A percentile compares a stretch with the other conserved stretches of the same genome.
phyloP scores from a whole-genome alignment of 2,797 vertebrate genomes.

The Enteromius fasciolatus region DNA sequence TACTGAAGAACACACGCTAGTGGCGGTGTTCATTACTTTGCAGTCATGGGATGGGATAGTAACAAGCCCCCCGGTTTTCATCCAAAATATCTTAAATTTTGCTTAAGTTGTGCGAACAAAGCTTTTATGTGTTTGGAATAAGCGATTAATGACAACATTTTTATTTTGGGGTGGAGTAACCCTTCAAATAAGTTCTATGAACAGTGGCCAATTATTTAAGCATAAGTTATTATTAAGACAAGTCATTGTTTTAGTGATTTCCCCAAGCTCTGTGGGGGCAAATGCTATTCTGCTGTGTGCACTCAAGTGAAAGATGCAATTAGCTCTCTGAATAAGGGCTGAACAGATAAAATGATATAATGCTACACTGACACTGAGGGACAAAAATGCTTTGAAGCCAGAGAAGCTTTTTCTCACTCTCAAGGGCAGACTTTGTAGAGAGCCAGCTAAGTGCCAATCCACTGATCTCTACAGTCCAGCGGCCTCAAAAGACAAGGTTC shows the following conservation, averaged over 20 bases:
- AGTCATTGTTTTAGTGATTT: constrained; percentile 20
- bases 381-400: constrained; percentile 35
- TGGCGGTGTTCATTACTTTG: no score
- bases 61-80: no score
- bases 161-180: no score
- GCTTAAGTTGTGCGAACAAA: no score
- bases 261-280: constrained; percentile 6
- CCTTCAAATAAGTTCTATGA: not conserved
- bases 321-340: constrained; percentile 39
- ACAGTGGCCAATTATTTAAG: not conserved
- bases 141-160: no score
- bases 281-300: constrained; percentile 14
- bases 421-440: constrained; percentile 33
- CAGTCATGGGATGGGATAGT: no score
- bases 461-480: constrained; percentile 41
- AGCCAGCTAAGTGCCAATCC: constrained; percentile 16
- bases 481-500: constrained; percentile 44
- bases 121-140: no score
- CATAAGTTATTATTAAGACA: constrained; percentile 9
- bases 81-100: no score
- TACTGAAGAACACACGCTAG: no score
- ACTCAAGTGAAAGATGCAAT: constrained; percentile 43
- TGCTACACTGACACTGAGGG: not conserved
- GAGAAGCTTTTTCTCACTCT: constrained; percentile 21
- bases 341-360: constrained; percentile 38